phyloP scores from a whole-genome alignment of 1,140 invertebrate species.

The Campoletis sonorensis region DNA sequence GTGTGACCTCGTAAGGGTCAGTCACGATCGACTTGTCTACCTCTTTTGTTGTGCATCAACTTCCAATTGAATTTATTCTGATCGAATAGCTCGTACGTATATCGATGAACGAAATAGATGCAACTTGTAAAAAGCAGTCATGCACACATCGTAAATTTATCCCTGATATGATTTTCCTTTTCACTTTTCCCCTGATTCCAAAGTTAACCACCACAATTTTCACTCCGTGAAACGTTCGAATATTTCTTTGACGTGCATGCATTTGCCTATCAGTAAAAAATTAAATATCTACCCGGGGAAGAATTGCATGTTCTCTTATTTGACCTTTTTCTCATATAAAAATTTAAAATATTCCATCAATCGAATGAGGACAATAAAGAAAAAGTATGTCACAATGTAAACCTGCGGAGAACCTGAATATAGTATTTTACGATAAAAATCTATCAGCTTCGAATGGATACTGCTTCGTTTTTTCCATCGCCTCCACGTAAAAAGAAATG shows the following conservation, averaged over 20 bases:
- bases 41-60: conserved; percentile 15
- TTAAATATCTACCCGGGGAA: conserved; percentile 35
- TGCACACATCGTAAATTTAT: neutral
- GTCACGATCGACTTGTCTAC: conserved; percentile 11
- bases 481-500: no score
- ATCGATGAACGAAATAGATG: neutral
- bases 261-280: conserved; percentile 40
- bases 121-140: neutral
- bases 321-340: conserved; percentile 15
- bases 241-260: conserved; percentile 40
- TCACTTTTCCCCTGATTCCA: neutral
- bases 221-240: conserved; percentile 26
- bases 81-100: conserved; percentile 2
- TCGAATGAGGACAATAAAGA: neutral
- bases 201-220: neutral
- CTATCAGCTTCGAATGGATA: no score
- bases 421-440: no score
- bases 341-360: conserved; percentile 5
- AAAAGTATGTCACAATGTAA: neutral
- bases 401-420: no score
- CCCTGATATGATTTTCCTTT: neutral
- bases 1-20: conserved; percentile 46
- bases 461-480: no score
- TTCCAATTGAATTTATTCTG: conserved; percentile 25
- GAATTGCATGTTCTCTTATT: conserved; percentile 29